Base-by-base conservation (phyloP, 2,113 vertebrate genomes). In the Entomyzon cyanotis region DNA sequence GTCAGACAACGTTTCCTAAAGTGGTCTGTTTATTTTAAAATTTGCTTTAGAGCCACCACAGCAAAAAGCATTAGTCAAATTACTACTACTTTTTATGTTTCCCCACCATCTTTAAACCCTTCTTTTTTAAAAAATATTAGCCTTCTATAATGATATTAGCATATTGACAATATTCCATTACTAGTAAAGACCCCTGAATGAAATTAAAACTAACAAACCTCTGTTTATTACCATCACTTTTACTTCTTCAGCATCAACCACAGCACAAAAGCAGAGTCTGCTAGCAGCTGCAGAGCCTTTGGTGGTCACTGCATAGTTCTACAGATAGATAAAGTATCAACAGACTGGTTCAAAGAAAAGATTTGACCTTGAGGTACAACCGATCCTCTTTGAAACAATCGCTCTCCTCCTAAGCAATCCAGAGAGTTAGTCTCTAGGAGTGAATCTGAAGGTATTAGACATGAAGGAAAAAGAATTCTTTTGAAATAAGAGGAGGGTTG, bases 341-440 rank as follows among this genome's bases (percentile, higher is more conserved):
- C 53, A 83, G 59, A 23, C 46, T 64, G 9, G 25, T 68, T 96
- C 88, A 95, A 96, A 94, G 92, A 52, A 90, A 96, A 77, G 12
- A 71, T 75, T 81, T 96, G 95, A 95, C 93, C 95, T 86, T 77
- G 44, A 90, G 76, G 64, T 90, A 52, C 56, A 75, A 44, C 24
- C 84, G 75, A 77, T 52, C 47, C 39, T 74, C 88, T 95, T 90
- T 96, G 95, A 93, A 95, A 90, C 39, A 85, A 94, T 88, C n/a
- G 58, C 80, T n/a, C 64, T 67, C 87, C 88, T 95, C 94, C 96
- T 74, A 74, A 83, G 68, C 68, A 94, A 88, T 91, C 59, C 67
- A 39, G 90, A 64, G 35, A 75, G 35, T 42, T 47, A 52, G 27
- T 33, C 24, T 75, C 63, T 63, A 62, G 15, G 78, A 86, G 39